Evolutionary conservation across 2,113 vertebrate species (phyloP).

Genomic region (Colaptes auratus): DNA sequence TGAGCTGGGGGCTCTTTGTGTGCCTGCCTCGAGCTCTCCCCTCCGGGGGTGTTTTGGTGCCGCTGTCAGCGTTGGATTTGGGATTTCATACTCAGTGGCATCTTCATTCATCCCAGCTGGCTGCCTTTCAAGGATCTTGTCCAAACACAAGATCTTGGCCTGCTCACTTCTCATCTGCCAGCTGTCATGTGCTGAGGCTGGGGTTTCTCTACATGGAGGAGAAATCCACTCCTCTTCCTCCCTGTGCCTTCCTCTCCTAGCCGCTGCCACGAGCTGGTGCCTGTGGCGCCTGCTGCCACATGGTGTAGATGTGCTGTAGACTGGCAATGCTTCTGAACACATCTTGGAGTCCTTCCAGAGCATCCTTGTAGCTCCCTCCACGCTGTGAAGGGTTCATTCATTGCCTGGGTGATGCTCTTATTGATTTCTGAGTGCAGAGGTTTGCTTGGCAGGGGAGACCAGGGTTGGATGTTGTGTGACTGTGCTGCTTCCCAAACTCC

Average conservation of each 20-base stretch:
- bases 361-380: background rate
- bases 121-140: background rate
- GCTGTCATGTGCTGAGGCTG: too few species aligned
- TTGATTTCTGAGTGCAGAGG: background rate
- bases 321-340: rapidly evolving
- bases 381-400: background rate
- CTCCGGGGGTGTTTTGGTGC: background rate
- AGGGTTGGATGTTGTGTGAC: rapidly evolving
- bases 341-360: background rate
- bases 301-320: rapidly evolving
- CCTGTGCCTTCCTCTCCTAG: background rate
- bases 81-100: background rate
- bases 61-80: background rate
- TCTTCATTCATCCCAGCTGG: background rate
- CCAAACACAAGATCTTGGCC: background rate
- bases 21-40: background rate
- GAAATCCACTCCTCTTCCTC: background rate
- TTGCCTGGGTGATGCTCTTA: background rate
- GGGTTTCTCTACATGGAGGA: background rate
- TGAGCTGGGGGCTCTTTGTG: background rate
- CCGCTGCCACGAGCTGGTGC: background rate
- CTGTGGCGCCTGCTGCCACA: rapidly evolving
- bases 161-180: rapidly evolving
- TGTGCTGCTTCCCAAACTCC: background rate
- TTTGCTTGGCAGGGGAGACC: background rate